Evolutionary conservation across 2,113 vertebrate species (phyloP).

Genomic region (Psephotus haematonotus): DNA sequence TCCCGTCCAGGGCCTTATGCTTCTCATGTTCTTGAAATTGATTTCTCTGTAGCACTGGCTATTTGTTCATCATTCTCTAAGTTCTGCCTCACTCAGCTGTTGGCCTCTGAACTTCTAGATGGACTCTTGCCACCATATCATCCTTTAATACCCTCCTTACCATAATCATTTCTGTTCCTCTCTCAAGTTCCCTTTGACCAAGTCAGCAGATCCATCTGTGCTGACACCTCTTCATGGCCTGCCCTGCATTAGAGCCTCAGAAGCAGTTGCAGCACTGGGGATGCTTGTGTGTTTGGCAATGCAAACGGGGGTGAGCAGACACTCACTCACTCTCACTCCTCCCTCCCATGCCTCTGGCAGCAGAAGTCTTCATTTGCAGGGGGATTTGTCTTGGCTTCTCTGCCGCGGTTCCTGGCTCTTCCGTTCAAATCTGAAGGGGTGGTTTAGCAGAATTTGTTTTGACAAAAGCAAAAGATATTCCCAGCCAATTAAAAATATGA

Average conservation of each 20-base stretch:
- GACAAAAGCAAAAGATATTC: constrained; percentile 49
- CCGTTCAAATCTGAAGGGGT: accelerated
- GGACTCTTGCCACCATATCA: neutral
- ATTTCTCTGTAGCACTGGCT: neutral
- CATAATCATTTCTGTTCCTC: neutral
- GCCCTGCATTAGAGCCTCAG: neutral
- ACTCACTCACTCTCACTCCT: neutral
- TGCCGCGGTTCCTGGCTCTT: neutral
- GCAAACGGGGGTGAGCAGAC: accelerated
- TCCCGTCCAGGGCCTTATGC: neutral
- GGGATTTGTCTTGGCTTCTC: constrained; percentile 26
- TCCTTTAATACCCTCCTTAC: neutral
- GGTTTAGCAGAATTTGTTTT: constrained; percentile 46
- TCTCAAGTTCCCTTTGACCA: neutral
- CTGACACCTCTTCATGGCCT: neutral
- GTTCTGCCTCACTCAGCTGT: neutral
- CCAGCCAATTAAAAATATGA: constrained; percentile 65
- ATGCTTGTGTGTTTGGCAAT: accelerated
- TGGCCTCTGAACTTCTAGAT: neutral
- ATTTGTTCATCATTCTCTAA: neutral
- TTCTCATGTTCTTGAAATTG: neutral
- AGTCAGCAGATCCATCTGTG: neutral
- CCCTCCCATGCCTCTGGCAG: accelerated
- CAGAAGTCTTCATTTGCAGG: neutral
- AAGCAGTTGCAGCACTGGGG: too few relatives aligned